Evolutionary conservation across 2,888 invertebrate species (phyloP), one percentile per base, ranked within the genome.

Genomic region (Eupeodes latifasciatus): DNA sequence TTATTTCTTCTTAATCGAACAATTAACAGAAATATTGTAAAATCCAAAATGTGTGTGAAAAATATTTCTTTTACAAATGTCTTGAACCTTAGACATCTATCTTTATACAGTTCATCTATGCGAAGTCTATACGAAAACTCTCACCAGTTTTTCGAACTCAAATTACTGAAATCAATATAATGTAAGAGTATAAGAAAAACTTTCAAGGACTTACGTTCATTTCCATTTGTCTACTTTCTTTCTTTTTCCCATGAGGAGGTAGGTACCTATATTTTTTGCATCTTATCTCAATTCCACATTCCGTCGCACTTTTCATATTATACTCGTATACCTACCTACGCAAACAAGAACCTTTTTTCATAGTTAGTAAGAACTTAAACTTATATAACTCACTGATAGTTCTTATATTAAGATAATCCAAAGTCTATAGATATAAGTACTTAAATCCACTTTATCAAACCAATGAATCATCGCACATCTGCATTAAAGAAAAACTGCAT

Each of bases 351-450:
- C 27, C 27, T 27, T 27, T 19, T 57, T 59, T 4, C 3, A 47
- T 47, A 47, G 7, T 44, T 44, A 59, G 34, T 59, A 59, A 59
- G 14, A 59, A 59, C 34, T 59, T 14, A 47, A 10, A 10, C 10
- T 27, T 27, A 3, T 2, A 19, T 19, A 27, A 27, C 27, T 55
- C 19, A 27, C 34, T 40, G 51, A 69, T 69, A 69, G 69, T 69
- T 69, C 69, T 53, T 69, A 34, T 49, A 4, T 9, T n/a, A 69
- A 69, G 67, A 67, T 67, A 66, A 66, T 49, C 66, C 27, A 55
- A 55, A 10, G 55, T 55, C 55, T 19, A 55, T 27, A 27, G 9
- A 2, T 55, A 9, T 10, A 55, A 11, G 19, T 44, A n/a, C 61
- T 36, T 59, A 59, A 66, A 61, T 14, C 49, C 19, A 14, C 34